These are phyloP conservation scores for Etheostoma spectabile DNA, from an alignment of 2,113 vertebrate genomes.

Conservation along the genomic window DNA sequence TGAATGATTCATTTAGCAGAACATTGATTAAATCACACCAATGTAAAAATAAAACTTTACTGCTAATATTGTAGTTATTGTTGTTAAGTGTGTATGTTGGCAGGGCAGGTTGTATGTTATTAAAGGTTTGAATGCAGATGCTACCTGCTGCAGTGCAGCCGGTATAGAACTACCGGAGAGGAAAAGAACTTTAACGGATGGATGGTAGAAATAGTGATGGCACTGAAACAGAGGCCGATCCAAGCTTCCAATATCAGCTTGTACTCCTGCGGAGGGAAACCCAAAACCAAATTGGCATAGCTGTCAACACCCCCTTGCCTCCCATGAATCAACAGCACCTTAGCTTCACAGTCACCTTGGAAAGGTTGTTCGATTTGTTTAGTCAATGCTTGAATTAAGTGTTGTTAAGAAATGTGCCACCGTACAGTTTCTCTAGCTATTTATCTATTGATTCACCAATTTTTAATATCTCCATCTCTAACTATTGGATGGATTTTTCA, in stretches of 20 bases:
- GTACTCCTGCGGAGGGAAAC: slow-evolving; percentile 31
- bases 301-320: slow-evolving; percentile 10
- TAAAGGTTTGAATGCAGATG: slow-evolving; percentile 54
- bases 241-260: slow-evolving; percentile 60
- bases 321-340: slow-evolving; percentile 10
- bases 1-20: slow-evolving; percentile 48
- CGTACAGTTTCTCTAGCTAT: neutral
- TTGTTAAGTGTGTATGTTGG: slow-evolving; percentile 9
- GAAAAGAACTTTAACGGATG: slow-evolving; percentile 56
- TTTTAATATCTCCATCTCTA: neutral
- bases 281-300: slow-evolving; percentile 29
- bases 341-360: slow-evolving; percentile 5
- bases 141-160: slow-evolving; percentile 27
- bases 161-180: slow-evolving; percentile 40
- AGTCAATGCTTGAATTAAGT: slow-evolving; percentile 38
- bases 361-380: slow-evolving; percentile 22
- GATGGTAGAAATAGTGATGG: slow-evolving; percentile 63
- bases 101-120: slow-evolving; percentile 48
- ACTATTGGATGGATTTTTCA: neutral
- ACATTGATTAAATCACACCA: slow-evolving; percentile 41
- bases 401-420: neutral
- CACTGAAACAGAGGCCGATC: slow-evolving; percentile 50
- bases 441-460: neutral
- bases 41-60: slow-evolving; percentile 38
- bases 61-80: slow-evolving; percentile 6